These are phyloP conservation scores for Halcyon malimbica DNA, from an alignment of 2,113 vertebrate species.

Conservation along the genomic window DNA sequence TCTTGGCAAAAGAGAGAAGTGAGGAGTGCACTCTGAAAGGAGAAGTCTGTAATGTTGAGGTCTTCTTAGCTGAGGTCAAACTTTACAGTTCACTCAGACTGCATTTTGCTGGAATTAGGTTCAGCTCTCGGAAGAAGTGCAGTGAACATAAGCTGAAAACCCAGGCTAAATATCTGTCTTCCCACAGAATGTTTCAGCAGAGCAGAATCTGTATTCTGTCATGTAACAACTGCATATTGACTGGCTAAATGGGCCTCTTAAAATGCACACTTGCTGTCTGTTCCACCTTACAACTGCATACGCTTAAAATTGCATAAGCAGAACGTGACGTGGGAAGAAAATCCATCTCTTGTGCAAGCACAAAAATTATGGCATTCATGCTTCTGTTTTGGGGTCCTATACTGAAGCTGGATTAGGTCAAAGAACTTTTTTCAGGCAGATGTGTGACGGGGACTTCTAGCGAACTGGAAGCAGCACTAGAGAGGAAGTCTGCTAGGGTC, in stretches of 20 bases:
- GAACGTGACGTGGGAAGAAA: background rate
- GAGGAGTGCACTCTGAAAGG: background rate
- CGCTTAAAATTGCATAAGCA: background rate
- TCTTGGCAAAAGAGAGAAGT: background rate
- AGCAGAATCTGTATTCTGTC: background rate
- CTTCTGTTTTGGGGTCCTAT: background rate
- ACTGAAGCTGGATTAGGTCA: background rate
- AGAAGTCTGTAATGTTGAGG: background rate
- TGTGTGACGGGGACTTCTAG: background rate
- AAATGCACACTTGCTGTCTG: background rate
- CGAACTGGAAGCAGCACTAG: background rate
- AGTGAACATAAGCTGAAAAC: background rate
- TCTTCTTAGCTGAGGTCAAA: background rate
- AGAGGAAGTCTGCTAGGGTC: background rate
- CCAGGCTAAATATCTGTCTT: background rate
- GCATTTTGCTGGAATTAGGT: background rate
- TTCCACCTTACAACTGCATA: background rate
- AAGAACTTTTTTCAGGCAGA: background rate
- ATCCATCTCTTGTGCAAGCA: background rate
- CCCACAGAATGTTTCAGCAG: background rate
- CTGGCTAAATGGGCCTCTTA: background rate
- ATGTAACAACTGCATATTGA: background rate
- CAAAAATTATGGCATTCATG: rapidly evolving
- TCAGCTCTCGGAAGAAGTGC: background rate
- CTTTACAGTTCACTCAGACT: background rate